Evolutionary conservation across 1,140 invertebrate genomes (phyloP), one percentile per base, ranked within the genome.

Genomic region (Solenopsis fugax): DNA sequence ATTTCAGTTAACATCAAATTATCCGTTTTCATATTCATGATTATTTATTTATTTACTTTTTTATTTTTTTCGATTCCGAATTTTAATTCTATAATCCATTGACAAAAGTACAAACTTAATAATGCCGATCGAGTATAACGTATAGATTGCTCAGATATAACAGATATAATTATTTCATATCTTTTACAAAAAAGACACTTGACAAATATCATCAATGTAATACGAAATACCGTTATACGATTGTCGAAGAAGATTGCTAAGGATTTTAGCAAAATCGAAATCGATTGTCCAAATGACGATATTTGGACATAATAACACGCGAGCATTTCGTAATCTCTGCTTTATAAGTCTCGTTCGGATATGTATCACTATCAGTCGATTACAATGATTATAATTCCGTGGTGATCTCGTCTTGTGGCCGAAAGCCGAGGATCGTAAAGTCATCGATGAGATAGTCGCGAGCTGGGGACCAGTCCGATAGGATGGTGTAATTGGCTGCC

Each of bases 391-490:
- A 97, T 92, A 97, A 96, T 95, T 97, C 97, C 78, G 97, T 97
- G 71, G 97, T 97, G 87, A 97, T 97, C 95, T 97, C 97, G 93
- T 97, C 97, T 93, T 97, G 97, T 4, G 97, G 97, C 88, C 97
- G 95, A 91, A 97, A 97, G 24, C 97, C 97, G 91, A 97, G 96
- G 91, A 97, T 96, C 90, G 97, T 96, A 88, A 97, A 97, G 92
- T 97, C 97, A 88, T 97, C 97, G 89, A 97, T 97, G 56, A 97
- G 93, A 95, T 97, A 97, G 58, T 96, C 97, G 89, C 95, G 95
- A 93, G 92, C 96, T 9, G 96, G 96, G 91, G 96, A 96, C 93
- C 97, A 97, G 69, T 97, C 96, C 1, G 97, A 95, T 60, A 96
- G 85, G 77, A 95, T 95, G 7, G 95, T 95, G 78, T 95, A 95